Base-by-base conservation (phyloP, 2,797 vertebrate genomes). In the Anabacerthia variegaticeps region DNA sequence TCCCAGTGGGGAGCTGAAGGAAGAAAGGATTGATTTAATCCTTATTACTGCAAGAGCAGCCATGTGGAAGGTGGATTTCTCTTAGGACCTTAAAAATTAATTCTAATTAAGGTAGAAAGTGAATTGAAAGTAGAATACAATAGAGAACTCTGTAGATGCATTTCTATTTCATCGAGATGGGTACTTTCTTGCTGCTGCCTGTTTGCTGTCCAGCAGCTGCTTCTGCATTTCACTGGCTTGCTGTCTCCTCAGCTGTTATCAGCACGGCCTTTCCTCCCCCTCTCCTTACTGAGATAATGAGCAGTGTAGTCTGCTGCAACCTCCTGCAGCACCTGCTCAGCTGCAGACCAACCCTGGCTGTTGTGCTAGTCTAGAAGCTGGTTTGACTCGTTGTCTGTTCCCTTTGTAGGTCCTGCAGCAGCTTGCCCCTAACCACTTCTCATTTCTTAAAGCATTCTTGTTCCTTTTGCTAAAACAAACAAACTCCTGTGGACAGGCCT, bases 1-100 rank as follows among this genome's bases (percentile, higher is more conserved):
- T 82, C 92, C 84, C 86, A 39, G 21, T 54, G 52, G 94, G 85
- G 56, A 94, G 10, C 59, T 92, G 81, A 87, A 82, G 67, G 41
- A 77, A 94, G 52, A 95, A 96, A 89, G 71, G 77, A 85, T 91
- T 91, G 55, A 73, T 91, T 94, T 95, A 93, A 95, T 95, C 94
- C 86, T 89, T 85, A 79, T 92, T 93, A 87, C 41, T 59, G 56
- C 37, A 79, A 79, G 14, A 63, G 71, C 88, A 96, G 71, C 74
- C 9, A 0, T 15, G 56, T 94, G 93, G 87, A 89, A 95, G 63
- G 59, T 59, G 41, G 48, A 79, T 93, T 94, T 91, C 84, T 93
- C 86, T 49, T 54, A 85, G 92, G 95, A 88, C 59, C 59, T 77
- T 87, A 87, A 92, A 95, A 91, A 92, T 69, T 87, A 59, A 72